Conservation (phyloP, 2,113 vertebrate species). For the Manacus vitellinus region DNA sequence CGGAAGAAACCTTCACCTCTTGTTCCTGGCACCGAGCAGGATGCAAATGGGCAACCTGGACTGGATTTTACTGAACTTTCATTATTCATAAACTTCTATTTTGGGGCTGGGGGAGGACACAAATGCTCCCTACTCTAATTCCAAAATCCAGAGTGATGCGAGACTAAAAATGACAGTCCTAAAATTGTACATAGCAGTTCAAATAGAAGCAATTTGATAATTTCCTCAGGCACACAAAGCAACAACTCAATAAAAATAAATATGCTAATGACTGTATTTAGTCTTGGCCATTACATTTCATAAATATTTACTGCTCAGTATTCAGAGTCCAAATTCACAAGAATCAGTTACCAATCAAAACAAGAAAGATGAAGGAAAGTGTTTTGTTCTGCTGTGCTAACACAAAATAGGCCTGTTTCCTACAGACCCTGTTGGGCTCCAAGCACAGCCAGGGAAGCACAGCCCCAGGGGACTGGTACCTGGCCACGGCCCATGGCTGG, state of each 20-base stretch:
- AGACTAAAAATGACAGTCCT: neutral
- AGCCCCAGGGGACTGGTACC: rapidly evolving
- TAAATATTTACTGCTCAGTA: constrained; percentile 1
- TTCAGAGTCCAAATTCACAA: neutral
- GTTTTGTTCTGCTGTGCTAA: neutral
- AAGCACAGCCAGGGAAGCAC: neutral
- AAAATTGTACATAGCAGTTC: neutral
- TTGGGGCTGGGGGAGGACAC: neutral
- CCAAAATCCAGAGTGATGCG: neutral
- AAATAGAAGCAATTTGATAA: neutral
- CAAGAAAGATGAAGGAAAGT: neutral
- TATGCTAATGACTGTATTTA: constrained; percentile 10
- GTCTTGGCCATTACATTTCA: constrained; percentile 23
- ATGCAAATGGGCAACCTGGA: neutral
- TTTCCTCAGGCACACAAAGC: constrained; percentile 11
- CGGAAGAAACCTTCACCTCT: neutral
- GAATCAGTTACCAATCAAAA: neutral
- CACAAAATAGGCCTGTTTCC: rapidly evolving
- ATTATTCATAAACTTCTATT: neutral
- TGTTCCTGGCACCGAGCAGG: neutral
- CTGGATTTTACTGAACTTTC: neutral
- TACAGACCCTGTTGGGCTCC: rapidly evolving
- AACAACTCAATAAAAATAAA: constrained; percentile 26
- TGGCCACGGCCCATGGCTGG: neutral
- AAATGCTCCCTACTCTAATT: neutral